Percentiles rank a stretch among this genome's conserved stretches.
Evolutionary conservation across 2,888 invertebrate species (phyloP).

Genomic region (Terebella lapidaria): DNA sequence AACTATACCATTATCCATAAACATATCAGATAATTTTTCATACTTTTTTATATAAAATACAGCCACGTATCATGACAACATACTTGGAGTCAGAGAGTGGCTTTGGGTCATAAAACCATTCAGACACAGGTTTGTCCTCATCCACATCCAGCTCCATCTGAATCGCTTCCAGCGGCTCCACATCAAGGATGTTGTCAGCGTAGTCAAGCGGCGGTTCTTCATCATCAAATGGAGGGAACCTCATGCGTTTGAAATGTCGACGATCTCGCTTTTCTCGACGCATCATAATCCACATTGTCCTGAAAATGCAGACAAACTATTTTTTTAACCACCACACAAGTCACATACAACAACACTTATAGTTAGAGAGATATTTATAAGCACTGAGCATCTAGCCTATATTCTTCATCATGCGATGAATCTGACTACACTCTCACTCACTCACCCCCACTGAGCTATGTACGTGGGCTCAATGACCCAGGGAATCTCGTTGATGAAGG

Average conservation of each 20-base stretch:
- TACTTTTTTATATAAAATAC: too few relatives aligned
- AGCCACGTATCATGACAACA: too few relatives aligned
- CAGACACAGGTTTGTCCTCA: slow-evolving; percentile 68
- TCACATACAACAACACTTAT: neutral
- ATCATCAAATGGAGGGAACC: slow-evolving; percentile 99
- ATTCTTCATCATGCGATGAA: neutral
- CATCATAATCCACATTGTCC: slow-evolving; percentile 99
- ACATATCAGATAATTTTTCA: too few relatives aligned
- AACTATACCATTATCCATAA: too few relatives aligned
- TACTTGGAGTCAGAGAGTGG: slow-evolving; percentile 82
- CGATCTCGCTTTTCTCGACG: slow-evolving; percentile 96
- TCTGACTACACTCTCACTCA: neutral
- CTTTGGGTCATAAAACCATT: slow-evolving; percentile 99
- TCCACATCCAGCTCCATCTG: slow-evolving; percentile 96
- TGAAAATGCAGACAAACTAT: slow-evolving; percentile 39
- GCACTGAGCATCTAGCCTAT: neutral
- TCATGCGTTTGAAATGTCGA: slow-evolving; percentile 97
- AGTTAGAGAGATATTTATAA: neutral
- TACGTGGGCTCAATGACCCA: slow-evolving; percentile 99
- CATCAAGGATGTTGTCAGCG: slow-evolving; percentile 97
- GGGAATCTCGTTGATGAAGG: slow-evolving; percentile 99
- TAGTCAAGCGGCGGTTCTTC: slow-evolving; percentile 99
- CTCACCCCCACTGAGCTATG: slow-evolving; percentile 97
- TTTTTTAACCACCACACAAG: neutral
- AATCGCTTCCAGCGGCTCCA: slow-evolving; percentile 97